Base-by-base conservation (phyloP, 2,888 invertebrate genomes). In the Myathropa florea region DNA sequence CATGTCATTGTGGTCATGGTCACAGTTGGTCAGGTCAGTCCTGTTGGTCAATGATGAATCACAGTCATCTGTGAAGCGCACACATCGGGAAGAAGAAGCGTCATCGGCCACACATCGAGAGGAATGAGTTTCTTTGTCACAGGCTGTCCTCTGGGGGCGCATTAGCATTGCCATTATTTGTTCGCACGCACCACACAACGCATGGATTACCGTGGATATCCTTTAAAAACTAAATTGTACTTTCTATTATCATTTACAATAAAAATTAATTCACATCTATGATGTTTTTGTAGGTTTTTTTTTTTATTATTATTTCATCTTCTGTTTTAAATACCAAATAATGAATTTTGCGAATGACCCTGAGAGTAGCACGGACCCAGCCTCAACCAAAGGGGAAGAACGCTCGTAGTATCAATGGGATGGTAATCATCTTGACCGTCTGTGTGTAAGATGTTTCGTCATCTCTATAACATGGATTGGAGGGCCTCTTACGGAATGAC, bases 321-420 rank as follows among this genome's bases (percentile, higher is more conserved):
- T 77, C 61, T 61, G 57, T 60, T 71, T 78, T 78, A 77, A 65
- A 85, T 79, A 80, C 81, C 88, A 88, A 71, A 77, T 85, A 89
- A 90, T 89, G 90, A 88, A 85, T 88, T 87, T 81, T 88, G 88
- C 87, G 64, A 89, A 83, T 89, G 90, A 83, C 89, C 88, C 88
- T 77, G 84, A 89, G 88, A 88, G 87, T 88, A 77, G 88, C 77
- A 88, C 85, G 88, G 88, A 84, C 89, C 88, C 89, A 88, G 88
- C 88, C 89, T 88, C 88, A 88, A 88, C 88, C 89, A 70, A 78
- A 68, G 70, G 46, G 60, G 57, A 59, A 68, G 75, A 60, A 61
- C 63, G 70, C 63, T 75, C 39, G 61, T 71, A 61, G 75, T 70
- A 36, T 68, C 46, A 61, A 57, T 46, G 65, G 80, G 67, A 85